Conservation (phyloP, 2,888 invertebrate species). For the Amblyjoppa fuscipennis region DNA sequence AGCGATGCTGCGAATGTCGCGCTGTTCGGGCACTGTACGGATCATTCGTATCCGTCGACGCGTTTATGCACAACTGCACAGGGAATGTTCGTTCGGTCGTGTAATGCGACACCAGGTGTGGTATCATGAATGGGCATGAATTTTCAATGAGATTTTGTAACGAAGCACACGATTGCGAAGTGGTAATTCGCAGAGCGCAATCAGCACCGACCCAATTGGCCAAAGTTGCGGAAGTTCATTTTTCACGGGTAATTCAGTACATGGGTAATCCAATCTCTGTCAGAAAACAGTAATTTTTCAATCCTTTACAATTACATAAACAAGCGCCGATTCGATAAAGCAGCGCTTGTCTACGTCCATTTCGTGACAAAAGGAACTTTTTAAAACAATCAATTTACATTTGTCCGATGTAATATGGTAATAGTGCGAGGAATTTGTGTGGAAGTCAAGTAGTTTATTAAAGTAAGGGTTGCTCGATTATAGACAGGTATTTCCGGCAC, state of each 20-base stretch:
- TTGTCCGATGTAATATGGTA: too few species aligned
- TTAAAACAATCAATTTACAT: too few species aligned
- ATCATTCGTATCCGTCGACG: background rate
- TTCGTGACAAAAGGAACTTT: too few species aligned
- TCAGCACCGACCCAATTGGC: background rate
- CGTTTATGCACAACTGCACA: background rate
- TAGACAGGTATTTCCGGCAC: background rate
- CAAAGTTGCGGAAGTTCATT: background rate
- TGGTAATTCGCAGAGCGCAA: background rate
- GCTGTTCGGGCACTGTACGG: background rate
- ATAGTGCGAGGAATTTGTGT: too few species aligned
- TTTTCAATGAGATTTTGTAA: background rate
- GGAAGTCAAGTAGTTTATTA: too few species aligned
- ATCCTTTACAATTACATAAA: background rate
- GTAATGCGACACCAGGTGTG: background rate
- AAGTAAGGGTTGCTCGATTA: too few species aligned
- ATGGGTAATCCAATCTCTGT: background rate
- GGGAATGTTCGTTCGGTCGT: background rate
- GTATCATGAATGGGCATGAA: background rate
- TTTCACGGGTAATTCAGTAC: background rate
- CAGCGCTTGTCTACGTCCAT: too few species aligned
- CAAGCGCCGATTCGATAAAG: too few species aligned
- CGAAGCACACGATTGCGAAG: background rate
- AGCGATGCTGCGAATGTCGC: background rate
- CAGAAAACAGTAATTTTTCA: background rate